Evolutionary conservation across 1,140 invertebrate genomes (phyloP).

Genomic region (Leptopilina boulardi): DNA sequence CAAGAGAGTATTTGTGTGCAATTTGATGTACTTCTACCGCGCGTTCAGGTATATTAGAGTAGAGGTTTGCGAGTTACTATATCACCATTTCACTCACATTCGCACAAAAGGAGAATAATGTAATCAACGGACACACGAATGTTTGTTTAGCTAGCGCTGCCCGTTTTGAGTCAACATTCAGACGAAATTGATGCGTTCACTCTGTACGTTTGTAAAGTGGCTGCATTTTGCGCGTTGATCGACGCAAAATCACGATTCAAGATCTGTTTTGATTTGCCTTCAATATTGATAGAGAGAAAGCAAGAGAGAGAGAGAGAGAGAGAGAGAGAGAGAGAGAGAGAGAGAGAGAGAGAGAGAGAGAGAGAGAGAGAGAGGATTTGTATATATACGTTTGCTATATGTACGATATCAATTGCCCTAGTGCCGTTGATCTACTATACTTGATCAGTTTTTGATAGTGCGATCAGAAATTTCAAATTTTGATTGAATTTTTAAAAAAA

Average conservation of each 20-base stretch:
- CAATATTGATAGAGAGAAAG: constrained; percentile 15
- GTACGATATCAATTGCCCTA: background rate
- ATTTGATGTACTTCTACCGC: constrained; percentile 47
- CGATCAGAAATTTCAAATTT: no score
- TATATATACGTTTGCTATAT: background rate
- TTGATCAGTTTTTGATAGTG: background rate
- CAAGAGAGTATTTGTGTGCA: constrained; percentile 49
- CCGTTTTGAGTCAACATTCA: constrained; percentile 56
- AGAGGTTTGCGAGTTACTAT: constrained; percentile 44
- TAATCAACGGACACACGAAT: constrained; percentile 57
- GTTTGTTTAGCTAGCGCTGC: constrained; percentile 60
- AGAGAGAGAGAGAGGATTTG: no score
- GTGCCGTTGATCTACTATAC: background rate
- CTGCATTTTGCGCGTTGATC: constrained; percentile 20
- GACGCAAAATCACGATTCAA: background rate
- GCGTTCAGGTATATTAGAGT: constrained; percentile 42
- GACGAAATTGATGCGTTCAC: constrained; percentile 55
- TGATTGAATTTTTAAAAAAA: no score
- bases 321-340: no score
- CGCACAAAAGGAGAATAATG: constrained; percentile 57
- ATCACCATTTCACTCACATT: constrained; percentile 21
- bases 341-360: no score
- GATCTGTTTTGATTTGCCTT: constrained; percentile 8
- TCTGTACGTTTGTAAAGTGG: constrained; percentile 54
- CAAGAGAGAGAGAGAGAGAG: no score